These are phyloP conservation scores for Gryllus longicercus DNA, from an alignment of 2,888 invertebrate species.

Conservation along the genomic window DNA sequence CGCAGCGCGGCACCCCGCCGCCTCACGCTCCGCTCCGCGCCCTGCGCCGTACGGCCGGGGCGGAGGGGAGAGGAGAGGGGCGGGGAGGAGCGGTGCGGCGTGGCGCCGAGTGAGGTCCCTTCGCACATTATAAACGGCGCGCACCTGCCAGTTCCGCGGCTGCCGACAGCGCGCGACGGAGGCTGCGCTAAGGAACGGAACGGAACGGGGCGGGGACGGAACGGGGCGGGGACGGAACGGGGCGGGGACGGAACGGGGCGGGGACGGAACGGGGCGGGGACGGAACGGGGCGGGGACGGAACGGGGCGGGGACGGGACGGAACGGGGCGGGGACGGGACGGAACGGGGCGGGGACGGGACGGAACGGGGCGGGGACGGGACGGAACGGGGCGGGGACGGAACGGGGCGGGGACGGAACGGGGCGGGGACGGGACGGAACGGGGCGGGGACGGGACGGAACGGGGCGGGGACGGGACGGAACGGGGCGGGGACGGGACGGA, in stretches of 20 bases:
- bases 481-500: not conserved
- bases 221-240: not conserved
- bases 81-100: too few species aligned
- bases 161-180: not conserved
- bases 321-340: too few species aligned
- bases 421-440: not conserved
- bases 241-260: not conserved
- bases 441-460: not conserved
- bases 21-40: too few species aligned
- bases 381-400: not conserved
- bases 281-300: too few species aligned
- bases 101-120: too few species aligned
- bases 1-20: too few species aligned
- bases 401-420: not conserved
- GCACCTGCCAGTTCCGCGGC: not conserved
- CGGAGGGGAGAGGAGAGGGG: too few species aligned
- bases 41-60: too few species aligned
- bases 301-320: too few species aligned
- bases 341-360: not conserved
- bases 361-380: not conserved
- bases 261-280: too few species aligned
- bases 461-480: not conserved
- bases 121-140: slow-evolving; percentile 1
- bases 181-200: not conserved
- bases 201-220: not conserved